phyloP scores from a whole-genome alignment of 2,888 invertebrate species.

The Drosophila borborema region DNA sequence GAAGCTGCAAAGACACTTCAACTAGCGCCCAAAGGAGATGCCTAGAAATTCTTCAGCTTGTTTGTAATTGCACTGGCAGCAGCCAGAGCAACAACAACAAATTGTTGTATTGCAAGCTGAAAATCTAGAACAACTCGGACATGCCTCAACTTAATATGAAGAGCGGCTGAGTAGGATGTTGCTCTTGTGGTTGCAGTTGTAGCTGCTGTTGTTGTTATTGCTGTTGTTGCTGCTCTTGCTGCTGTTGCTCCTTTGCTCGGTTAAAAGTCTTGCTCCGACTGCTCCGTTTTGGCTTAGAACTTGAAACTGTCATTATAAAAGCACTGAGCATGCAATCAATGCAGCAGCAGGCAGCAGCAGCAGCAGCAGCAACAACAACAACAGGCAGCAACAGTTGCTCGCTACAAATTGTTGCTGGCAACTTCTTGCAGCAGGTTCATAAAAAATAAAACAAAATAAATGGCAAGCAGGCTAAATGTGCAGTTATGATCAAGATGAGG shows the following conservation, averaged over 20 bases:
- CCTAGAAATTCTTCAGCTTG: constrained; percentile 72
- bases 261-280: constrained; percentile 12
- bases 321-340: constrained; percentile 81
- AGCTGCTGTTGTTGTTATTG: constrained; percentile 9
- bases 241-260: constrained; percentile 25
- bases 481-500: constrained; percentile 75
- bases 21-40: constrained; percentile 77
- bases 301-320: constrained; percentile 79
- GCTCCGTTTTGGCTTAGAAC: constrained; percentile 78
- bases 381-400: constrained; percentile 28
- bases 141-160: constrained; percentile 70
- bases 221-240: constrained; percentile 20
- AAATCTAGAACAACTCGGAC: constrained; percentile 79
- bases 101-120: constrained; percentile 55
- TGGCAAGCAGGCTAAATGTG: constrained; percentile 75
- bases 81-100: constrained; percentile 49
- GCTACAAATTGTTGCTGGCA: constrained; percentile 44
- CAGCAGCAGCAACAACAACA: constrained; percentile 38
- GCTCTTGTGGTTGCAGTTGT: constrained; percentile 41
- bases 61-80: constrained; percentile 72
- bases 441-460: constrained; percentile 77
- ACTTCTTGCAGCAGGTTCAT: constrained; percentile 48
- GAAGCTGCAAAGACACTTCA: constrained; percentile 49
- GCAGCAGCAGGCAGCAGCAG: constrained; percentile 46
- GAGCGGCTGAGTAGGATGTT: constrained; percentile 57